Conservation (phyloP, 2,888 invertebrate species). For the Pasiphila rectangulata region DNA sequence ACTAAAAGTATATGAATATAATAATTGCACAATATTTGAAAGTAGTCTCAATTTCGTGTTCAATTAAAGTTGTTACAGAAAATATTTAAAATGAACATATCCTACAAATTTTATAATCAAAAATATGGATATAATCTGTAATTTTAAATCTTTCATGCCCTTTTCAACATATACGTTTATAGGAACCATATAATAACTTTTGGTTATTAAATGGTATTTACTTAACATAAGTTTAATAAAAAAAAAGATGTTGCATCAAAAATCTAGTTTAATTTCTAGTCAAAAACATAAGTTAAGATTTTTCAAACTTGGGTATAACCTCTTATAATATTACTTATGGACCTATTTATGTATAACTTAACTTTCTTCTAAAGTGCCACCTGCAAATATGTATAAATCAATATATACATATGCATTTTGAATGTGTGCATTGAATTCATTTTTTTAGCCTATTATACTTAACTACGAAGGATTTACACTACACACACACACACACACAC, state of each 20-base stretch:
- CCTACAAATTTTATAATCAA: not conserved
- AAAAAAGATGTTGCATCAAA: not conserved
- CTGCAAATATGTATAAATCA: slow-evolving; percentile 1
- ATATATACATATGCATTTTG: no score
- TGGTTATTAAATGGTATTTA: not conserved
- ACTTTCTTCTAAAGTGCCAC: slow-evolving; percentile 13
- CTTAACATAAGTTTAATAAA: no score
- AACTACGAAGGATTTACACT: no score
- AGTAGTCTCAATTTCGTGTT: not conserved
- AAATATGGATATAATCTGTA: no score
- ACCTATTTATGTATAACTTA: slow-evolving; percentile 2
- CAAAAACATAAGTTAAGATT: not conserved
- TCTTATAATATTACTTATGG: slow-evolving; percentile 3
- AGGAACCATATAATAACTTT: not conserved
- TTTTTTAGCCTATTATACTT: not conserved
- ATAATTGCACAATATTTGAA: not conserved
- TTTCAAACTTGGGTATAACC: slow-evolving; percentile 5
- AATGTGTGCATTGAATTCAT: slow-evolving; percentile 7
- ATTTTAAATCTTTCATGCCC: no score
- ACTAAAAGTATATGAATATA: not conserved
- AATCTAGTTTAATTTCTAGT: slow-evolving; percentile 9
- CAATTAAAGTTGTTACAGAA: not conserved
- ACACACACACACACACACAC: no score
- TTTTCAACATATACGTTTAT: no score
- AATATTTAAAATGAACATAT: slow-evolving; percentile 8